Conservation (phyloP, 2,113 vertebrate species). For the Micronycteris hirsuta region DNA sequence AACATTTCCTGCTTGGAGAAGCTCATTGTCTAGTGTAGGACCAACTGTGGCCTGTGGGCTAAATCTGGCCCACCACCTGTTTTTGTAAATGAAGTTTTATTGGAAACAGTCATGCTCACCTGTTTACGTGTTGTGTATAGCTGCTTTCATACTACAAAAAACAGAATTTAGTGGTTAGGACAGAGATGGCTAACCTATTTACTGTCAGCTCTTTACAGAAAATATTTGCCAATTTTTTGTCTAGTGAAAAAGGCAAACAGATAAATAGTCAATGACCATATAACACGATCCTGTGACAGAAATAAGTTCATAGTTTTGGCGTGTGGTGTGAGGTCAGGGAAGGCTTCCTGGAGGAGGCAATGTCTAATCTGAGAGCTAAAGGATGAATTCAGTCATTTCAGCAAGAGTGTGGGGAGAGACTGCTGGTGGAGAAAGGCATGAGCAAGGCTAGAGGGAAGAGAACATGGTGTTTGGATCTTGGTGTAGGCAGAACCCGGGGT, state of each 20-base stretch:
- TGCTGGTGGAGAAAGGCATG: not conserved
- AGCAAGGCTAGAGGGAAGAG: not conserved
- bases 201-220: not conserved
- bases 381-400: not conserved
- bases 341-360: not conserved
- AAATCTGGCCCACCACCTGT: not conserved
- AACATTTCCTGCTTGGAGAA: not conserved
- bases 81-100: constrained; percentile 7
- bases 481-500: not conserved
- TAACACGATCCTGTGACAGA: not conserved
- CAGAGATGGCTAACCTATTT: not conserved
- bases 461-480: not conserved
- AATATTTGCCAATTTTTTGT: not conserved
- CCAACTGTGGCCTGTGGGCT: not conserved
- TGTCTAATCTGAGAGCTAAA: not conserved
- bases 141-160: not conserved
- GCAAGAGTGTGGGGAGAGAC: not conserved
- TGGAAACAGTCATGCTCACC: not conserved
- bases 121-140: not conserved
- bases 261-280: not conserved
- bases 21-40: not conserved
- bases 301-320: not conserved
- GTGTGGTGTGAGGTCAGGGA: not conserved
- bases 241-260: not conserved
- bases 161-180: not conserved